Evolutionary conservation across 2,113 vertebrate species (phyloP), one percentile per base, ranked within the genome.

Genomic region (Progne subis): DNA sequence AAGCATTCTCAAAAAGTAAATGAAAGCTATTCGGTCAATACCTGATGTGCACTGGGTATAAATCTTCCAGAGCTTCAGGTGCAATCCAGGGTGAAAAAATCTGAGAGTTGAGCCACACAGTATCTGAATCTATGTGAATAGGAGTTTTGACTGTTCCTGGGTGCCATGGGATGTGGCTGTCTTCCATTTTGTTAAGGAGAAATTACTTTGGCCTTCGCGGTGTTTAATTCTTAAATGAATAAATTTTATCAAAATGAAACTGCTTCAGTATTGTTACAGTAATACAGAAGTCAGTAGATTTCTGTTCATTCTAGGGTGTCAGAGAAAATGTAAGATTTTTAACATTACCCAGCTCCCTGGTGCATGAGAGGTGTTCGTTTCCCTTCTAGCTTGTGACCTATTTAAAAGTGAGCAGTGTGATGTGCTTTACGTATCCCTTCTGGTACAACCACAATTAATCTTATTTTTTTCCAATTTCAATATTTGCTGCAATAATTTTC

Each of bases 401-500:
- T 80, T 92, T 90, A 70, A 91, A 95, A 75, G 32, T 34, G 77
- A 81, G 37, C 55, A 57, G 29, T n/a, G 26, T 34, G 37, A 64
- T 86, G 49, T 93, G 50, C 65, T 91, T 86, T 81, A 52, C 34
- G 23, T 87, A 57, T 31, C 19, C 37, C 43, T 88, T 78, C 34
- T 88, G 55, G 12, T 93, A 39, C 20, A 80, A 47, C 55, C 28
- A 80, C 86, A 77, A 28, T 92, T 86, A 81, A 85, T 94, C 71
- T 86, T 41, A 2, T 46, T 71, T 80, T 88, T 79, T 65, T 50
- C 49, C 59, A 63, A 5, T 91, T 91, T 88, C 81, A 89, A 44
- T n/a, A 49, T 95, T 94, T 94, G 49, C 75, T 90, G 71, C 87
- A 78, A 69, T 96, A 63, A 81, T 84, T 95, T 90, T 94, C 88